Conservation (phyloP, 2,888 invertebrate species). For the Lydus trimaculatus region DNA sequence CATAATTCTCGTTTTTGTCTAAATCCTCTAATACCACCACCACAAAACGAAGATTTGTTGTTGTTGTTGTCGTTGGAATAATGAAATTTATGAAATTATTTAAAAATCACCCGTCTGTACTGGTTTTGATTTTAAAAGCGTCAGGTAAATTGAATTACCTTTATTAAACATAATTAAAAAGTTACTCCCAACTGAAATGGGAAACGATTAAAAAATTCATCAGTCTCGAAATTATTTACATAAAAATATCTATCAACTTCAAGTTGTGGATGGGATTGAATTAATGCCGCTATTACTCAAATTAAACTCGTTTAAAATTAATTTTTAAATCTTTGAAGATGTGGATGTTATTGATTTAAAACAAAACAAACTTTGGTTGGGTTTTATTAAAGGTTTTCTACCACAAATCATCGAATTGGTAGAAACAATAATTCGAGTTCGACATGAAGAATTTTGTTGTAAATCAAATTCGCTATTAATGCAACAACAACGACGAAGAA, state of each 20-base stretch:
- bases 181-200: not conserved
- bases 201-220: constrained; percentile 10
- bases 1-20: not conserved
- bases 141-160: not conserved
- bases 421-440: not conserved
- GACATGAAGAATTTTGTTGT: not conserved
- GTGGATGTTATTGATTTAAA: too few species aligned
- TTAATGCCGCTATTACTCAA: constrained; percentile 44
- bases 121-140: not conserved
- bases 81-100: too few species aligned
- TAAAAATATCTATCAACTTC: constrained; percentile 34
- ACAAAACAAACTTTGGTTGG: not conserved
- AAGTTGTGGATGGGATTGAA: constrained; percentile 38
- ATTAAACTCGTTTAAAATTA: constrained; percentile 38
- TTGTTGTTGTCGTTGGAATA: too few species aligned
- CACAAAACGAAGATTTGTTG: not conserved
- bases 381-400: not conserved
- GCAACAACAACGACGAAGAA: not conserved
- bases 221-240: constrained; percentile 4
- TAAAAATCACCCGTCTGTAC: not conserved
- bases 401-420: not conserved
- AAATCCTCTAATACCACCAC: not conserved
- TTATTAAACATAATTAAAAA: constrained; percentile 10
- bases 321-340: not conserved
- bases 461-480: not conserved